Evolutionary conservation across 2,888 invertebrate species (phyloP), one percentile per base, ranked within the genome.

Genomic region (Taphrorychus bicolor): DNA sequence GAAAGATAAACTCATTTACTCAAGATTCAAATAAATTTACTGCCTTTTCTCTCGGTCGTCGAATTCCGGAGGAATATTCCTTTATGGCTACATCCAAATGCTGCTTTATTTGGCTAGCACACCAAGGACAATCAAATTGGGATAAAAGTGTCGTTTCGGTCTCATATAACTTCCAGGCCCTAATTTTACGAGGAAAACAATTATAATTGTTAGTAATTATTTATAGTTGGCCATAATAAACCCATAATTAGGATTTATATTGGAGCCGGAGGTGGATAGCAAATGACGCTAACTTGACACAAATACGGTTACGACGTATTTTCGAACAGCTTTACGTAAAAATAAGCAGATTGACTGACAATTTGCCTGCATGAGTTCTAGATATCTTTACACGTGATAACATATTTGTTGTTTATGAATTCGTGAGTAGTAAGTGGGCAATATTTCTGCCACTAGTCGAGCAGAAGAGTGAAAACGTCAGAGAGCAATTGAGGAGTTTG

Each of bases 71-170:
- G 32, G 32, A 32, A 32, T 32, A 18, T 18, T 21, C 57, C 32
- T 57, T 57, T 63, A 63, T 49, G 40, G 32, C 17, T 51, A n/a
- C 42, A 24, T 16, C 32, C 32, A 56, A 63, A 63, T 63, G 41
- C 63, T 57, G 9, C 51, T 63, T 63, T 63, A 63, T 63, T 63
- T 32, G 19, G 48, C 18, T 23, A 57, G 57, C 24, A 49, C 14
- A 14, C 41, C 49, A 45, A 42, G 18, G 41, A 57, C 63, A 63
- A 63, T 63, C 57, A 63, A 63, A 57, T 57, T 23, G 51, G 41
- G 63, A 56, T 63, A 57, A 63, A 63, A 63, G 49, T 32, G 49
- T n/a, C 40, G 41, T 63, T 63, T 63, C 45, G 40, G 49, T 17
- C 19, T 17, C 51, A 63, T 63, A 63, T 63, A 63, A 57, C 48